Evolutionary conservation across 2,113 vertebrate species (phyloP).

Genomic region (Charadrius vociferus): DNA sequence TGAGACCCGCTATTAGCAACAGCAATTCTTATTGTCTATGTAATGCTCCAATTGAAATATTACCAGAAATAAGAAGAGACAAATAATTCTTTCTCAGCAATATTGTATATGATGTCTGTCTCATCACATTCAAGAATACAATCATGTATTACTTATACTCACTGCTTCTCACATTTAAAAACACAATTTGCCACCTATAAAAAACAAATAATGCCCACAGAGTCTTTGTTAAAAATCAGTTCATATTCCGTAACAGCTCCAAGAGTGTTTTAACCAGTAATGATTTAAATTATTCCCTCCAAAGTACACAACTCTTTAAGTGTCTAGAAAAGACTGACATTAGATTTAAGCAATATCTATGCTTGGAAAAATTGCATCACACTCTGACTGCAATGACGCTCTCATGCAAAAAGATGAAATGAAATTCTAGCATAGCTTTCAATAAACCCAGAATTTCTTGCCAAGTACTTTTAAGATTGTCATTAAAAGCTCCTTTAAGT

Average conservation of each 20-base stretch:
- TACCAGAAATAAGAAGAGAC: not conserved
- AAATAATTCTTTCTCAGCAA: not conserved
- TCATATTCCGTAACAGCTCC: not conserved
- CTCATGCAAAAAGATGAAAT: not conserved
- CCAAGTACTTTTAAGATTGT: not conserved
- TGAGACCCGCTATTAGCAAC: not conserved
- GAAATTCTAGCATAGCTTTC: not conserved
- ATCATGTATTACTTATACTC: not conserved
- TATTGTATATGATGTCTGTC: not conserved
- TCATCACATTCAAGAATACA: not conserved
- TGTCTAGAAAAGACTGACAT: not conserved
- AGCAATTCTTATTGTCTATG: not conserved
- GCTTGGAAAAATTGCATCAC: not conserved
- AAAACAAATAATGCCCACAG: not conserved
- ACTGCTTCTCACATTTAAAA: not conserved
- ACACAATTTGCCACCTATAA: not conserved
- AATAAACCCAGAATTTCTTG: not conserved
- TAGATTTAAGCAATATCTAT: not conserved
- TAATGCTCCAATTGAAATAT: not conserved
- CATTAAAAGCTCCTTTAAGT: not conserved
- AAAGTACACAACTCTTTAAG: not conserved
- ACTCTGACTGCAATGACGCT: not conserved
- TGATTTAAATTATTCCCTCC: fast-evolving
- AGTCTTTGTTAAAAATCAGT: not conserved
- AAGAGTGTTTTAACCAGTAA: not conserved